These are phyloP conservation scores for Petrocephalus zakoni DNA, from an alignment of 2,113 vertebrate species.

Conservation along the genomic window DNA sequence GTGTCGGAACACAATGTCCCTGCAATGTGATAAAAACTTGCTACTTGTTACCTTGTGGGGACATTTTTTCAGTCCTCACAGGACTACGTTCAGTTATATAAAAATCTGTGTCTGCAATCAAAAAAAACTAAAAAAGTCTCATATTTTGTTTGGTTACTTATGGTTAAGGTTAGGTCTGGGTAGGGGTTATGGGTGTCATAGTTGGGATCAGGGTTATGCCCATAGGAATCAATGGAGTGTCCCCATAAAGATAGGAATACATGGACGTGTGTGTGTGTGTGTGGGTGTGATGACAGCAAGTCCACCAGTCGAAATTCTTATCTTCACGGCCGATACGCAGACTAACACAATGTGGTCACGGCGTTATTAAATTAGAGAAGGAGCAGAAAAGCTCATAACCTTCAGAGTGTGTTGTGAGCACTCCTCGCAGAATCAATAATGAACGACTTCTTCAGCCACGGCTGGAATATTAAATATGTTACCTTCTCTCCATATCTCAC, in stretches of 20 bases:
- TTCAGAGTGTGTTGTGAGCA: neutral
- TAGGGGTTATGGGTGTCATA: too few relatives aligned
- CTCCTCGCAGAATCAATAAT: conserved; percentile 15
- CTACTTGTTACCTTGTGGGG: too few relatives aligned
- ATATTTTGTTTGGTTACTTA: neutral
- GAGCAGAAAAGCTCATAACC: conserved; percentile 13
- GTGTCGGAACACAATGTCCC: too few relatives aligned
- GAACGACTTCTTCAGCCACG: neutral
- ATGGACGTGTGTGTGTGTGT: neutral
- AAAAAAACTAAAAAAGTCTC: too few relatives aligned
- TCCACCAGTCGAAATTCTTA: neutral
- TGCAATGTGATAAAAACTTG: too few relatives aligned
- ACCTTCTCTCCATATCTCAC: neutral
- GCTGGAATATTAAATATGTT: conserved; percentile 15
- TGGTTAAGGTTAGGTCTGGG: too few relatives aligned
- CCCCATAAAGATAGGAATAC: too few relatives aligned
- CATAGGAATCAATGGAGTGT: too few relatives aligned
- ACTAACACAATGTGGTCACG: conserved; percentile 4
- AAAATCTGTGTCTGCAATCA: too few relatives aligned
- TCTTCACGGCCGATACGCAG: neutral
- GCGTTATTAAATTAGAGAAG: conserved; percentile 11
- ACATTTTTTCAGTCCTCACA: too few relatives aligned
- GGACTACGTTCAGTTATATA: too few relatives aligned
- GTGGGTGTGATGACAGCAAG: neutral
- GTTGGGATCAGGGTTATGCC: too few relatives aligned